Evolutionary conservation across 2,888 invertebrate species (phyloP).

Genomic region (Orchestes rusci): DNA sequence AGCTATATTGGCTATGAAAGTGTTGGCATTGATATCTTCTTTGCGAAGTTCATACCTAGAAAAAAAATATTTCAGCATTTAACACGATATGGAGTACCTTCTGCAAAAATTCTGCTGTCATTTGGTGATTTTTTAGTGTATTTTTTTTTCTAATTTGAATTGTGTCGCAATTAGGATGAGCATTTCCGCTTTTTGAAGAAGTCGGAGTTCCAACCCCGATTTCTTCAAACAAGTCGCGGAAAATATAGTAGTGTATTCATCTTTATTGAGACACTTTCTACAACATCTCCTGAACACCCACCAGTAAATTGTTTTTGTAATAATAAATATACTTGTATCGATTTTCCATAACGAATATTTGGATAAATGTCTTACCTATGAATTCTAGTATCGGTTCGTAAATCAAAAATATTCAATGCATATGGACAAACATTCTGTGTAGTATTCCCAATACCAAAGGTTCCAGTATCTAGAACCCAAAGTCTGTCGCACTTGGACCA

Average conservation of each 20-base stretch:
- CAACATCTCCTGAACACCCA: too few relatives aligned
- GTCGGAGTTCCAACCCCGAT: too few relatives aligned
- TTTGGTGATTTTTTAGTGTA: not conserved
- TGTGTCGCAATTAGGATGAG: too few relatives aligned
- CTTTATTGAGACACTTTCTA: too few relatives aligned
- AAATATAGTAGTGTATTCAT: too few relatives aligned
- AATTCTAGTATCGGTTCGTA: constrained; percentile 63
- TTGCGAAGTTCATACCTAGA: constrained; percentile 55
- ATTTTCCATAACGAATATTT: too few relatives aligned
- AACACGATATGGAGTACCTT: not conserved
- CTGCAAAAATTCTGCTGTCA: not conserved
- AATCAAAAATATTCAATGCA: constrained; percentile 68
- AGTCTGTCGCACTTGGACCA: constrained; percentile 46
- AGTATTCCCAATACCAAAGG: constrained; percentile 69
- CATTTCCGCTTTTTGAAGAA: too few relatives aligned
- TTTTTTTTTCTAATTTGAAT: not conserved
- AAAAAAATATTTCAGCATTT: not conserved
- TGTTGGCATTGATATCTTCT: constrained; percentile 67
- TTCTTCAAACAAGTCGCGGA: too few relatives aligned
- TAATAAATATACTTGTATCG: too few relatives aligned
- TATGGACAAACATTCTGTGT: constrained; percentile 75
- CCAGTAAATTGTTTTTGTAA: too few relatives aligned
- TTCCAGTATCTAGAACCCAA: constrained; percentile 80
- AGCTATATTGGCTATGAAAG: constrained; percentile 83
- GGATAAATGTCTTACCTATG: constrained; percentile 37